A percentile compares a stretch with the other conserved stretches of the same genome.
Conservation (phyloP, 2,888 invertebrate genomes). For the Zaprionus obscuricornis region DNA sequence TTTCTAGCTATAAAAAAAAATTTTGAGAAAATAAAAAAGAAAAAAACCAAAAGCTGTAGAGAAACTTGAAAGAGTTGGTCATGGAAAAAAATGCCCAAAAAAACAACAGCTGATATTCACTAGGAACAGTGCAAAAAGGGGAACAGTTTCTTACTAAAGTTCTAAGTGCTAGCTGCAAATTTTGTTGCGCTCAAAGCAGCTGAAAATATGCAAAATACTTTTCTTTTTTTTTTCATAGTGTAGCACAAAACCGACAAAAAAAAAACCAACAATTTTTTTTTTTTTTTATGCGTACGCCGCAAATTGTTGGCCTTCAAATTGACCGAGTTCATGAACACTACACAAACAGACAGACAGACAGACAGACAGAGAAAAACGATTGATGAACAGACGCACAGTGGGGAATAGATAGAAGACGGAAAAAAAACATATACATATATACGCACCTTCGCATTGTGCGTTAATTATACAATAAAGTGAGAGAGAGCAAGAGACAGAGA, state of each 20-base stretch:
- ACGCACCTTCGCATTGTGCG: constrained; percentile 75
- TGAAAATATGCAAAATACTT: constrained; percentile 13
- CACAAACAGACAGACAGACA: constrained; percentile 36
- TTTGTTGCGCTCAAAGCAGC: too few species aligned
- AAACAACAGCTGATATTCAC: too few species aligned
- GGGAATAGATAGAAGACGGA: constrained; percentile 8
- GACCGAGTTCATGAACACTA: constrained; percentile 80
- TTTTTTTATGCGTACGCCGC: constrained; percentile 68
- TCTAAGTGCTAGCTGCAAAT: too few species aligned
- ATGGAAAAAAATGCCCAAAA: too few species aligned
- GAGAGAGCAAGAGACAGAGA: constrained; percentile 19
- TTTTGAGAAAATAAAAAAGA: too few species aligned
- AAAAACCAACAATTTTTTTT: too few species aligned
- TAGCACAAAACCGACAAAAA: constrained; percentile 31
- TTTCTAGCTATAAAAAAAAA: too few species aligned
- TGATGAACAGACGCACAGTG: constrained; percentile 9
- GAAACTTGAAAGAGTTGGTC: neutral
- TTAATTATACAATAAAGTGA: constrained; percentile 55
- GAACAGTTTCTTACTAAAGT: too few species aligned
- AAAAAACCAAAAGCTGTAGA: constrained; percentile 9
- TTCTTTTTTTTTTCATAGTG: constrained; percentile 19
- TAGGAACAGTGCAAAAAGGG: too few species aligned
- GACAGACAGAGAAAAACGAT: constrained; percentile 17
- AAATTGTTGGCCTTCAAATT: constrained; percentile 78
- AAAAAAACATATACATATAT: neutral